Conservation (phyloP, 1,140 invertebrate genomes). For the Pseudomyrmex dendroicus region DNA sequence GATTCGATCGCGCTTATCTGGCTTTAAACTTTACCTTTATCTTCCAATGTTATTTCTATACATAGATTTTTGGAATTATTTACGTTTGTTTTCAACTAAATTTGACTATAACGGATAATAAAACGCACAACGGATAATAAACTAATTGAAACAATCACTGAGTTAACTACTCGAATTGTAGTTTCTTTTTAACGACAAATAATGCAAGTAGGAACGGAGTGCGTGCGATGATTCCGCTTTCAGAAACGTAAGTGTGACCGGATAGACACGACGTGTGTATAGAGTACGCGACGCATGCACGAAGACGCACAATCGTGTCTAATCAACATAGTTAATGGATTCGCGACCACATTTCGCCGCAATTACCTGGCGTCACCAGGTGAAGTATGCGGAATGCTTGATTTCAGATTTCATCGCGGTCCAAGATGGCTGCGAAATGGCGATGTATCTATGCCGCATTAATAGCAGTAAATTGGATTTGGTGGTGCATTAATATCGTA, state of each 20-base stretch:
- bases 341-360: slow-evolving; percentile 14
- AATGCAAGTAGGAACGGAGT: slow-evolving; percentile 1
- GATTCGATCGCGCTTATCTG: not conserved
- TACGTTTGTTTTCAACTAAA: not conserved
- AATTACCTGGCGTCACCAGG: slow-evolving; percentile 12
- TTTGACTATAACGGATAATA: not conserved
- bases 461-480: slow-evolving; percentile 69
- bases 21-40: not conserved
- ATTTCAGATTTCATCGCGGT: slow-evolving; percentile 49
- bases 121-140: too few relatives aligned
- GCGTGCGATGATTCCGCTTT: not conserved
- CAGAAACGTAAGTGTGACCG: not conserved
- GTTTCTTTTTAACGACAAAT: slow-evolving; percentile 8
- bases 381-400: slow-evolving; percentile 43
- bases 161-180: slow-evolving; percentile 8
- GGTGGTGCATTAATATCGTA: slow-evolving; percentile 71
- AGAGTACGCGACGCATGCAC: not conserved
- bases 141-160: too few relatives aligned
- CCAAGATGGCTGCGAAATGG: slow-evolving; percentile 39
- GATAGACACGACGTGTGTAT: not conserved
- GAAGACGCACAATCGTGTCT: slow-evolving; percentile 23
- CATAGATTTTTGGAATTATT: not conserved
- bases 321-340: slow-evolving; percentile 43
- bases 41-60: not conserved
- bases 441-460: slow-evolving; percentile 62